Base-by-base conservation (phyloP, 1,140 invertebrate species). In the Drosophila prosaltans region DNA sequence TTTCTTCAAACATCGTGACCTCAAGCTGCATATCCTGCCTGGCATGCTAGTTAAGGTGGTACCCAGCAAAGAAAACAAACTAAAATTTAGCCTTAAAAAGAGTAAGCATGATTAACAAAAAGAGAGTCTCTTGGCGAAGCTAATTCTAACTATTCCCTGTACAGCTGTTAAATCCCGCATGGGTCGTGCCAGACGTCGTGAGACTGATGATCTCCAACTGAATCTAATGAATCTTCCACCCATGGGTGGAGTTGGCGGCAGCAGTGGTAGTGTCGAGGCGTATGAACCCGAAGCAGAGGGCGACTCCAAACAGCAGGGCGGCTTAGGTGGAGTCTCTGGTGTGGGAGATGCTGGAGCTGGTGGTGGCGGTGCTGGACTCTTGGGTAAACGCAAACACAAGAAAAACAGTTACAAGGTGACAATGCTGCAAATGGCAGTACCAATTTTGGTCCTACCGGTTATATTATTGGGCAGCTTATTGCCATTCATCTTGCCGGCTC, bases 1-100 rank as follows among this genome's bases (percentile, higher is more conserved):
- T 1, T 92, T 92, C 51, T 92, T 92, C 55, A 86, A 92, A 60
- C 73, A 91, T 65, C 86, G 92, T 30, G 88, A 92, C 39, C 89
- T 92, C n/a, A 92, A 92, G 74, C 59, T 92, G 45, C 84, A 91
- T 60, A 85, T 92, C 28, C 69, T 92, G 40, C 78, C 91, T 6
- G 91, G 90, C 8, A 80, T 92, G 72, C 74, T 91, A 54, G 78
- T 92, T 16, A 89, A 92, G 68, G 74, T 92, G 11, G 78, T 92
- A 55, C 92, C 92, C 61, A 92, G 90, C 74, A 89, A 86, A 69
- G 84, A 91, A 21, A 92, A 92, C 63, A 89, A 90, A 41, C 51
- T 92, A 3, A 92, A 91, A 62, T 84, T 92, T 21, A 79, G 76
- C 4, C 70, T 92, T 0, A 92, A 92, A 66, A 92, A 91, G 61